Conservation (phyloP, 2,888 invertebrate species). For the Megalurothrips usitatus region DNA sequence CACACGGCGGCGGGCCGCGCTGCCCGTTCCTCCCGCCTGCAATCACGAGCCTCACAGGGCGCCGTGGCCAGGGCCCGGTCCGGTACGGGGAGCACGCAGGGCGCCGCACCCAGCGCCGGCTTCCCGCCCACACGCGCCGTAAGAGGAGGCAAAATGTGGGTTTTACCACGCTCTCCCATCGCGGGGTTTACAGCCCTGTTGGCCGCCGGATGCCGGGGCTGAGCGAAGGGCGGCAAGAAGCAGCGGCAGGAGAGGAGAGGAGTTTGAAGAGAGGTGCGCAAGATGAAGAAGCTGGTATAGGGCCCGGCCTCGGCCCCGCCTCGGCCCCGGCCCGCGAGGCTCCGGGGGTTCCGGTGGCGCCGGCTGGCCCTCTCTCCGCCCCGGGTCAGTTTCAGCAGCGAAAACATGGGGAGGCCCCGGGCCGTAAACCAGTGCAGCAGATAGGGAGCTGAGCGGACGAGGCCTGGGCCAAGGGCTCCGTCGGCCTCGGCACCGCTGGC, state of each 20-base stretch:
- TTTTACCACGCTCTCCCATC: constrained; percentile 8
- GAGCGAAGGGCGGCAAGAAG: too few relatives aligned
- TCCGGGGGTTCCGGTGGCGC: too few relatives aligned
- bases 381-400: not conserved
- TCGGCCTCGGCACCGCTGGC: too few relatives aligned
- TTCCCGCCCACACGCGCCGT: not conserved
- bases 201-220: not conserved
- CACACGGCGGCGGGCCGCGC: not conserved
- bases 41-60: not conserved
- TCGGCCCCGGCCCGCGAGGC: too few relatives aligned
- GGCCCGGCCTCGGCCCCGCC: too few relatives aligned
- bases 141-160: constrained; percentile 15
- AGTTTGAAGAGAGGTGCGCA: not conserved
- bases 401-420: not conserved
- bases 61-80: not conserved
- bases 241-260: not conserved
- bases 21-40: not conserved
- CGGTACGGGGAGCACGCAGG: not conserved
- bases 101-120: too few relatives aligned
- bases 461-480: not conserved
- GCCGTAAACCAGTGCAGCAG: not conserved
- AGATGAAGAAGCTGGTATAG: not conserved
- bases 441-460: not conserved
- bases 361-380: too few relatives aligned
- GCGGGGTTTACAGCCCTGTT: constrained; percentile 12